Conservation (phyloP, 2,113 vertebrate species). For the Salvator merianae region DNA sequence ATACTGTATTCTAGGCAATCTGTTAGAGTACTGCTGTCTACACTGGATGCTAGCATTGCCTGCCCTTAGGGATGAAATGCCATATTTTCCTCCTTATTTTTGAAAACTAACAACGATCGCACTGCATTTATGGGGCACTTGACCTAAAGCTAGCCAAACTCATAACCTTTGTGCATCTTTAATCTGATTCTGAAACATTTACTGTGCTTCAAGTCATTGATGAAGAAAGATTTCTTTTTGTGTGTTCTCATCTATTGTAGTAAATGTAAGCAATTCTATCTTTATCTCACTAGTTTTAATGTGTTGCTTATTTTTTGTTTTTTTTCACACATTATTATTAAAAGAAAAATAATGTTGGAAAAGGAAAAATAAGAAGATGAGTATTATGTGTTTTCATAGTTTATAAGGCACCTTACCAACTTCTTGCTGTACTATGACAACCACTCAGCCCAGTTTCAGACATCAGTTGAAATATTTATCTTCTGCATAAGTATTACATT, state of each 20-base stretch:
- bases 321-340: neutral
- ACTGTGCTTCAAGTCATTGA: fast-evolving
- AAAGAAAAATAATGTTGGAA: neutral
- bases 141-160: neutral
- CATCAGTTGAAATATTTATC: neutral
- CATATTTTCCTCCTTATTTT: neutral
- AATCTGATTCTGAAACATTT: neutral
- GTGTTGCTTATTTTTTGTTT: neutral
- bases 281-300: slow-evolving; percentile 34
- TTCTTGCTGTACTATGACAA: neutral
- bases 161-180: slow-evolving; percentile 30
- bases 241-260: neutral
- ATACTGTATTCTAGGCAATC: slow-evolving; percentile 56
- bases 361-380: neutral
- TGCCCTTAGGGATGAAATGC: neutral
- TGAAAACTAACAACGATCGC: neutral
- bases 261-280: neutral
- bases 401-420: slow-evolving; percentile 31
- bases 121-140: too few species aligned
- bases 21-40: slow-evolving; percentile 24
- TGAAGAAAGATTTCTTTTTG: neutral
- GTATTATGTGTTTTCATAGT: neutral
- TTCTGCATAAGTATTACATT: neutral
- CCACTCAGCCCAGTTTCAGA: neutral
- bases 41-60: slow-evolving; percentile 24